A percentile compares a stretch with the other conserved stretches of the same genome.
These are phyloP conservation scores for Leuciscus waleckii DNA, from an alignment of 2,797 vertebrate species.

Conservation along the genomic window DNA sequence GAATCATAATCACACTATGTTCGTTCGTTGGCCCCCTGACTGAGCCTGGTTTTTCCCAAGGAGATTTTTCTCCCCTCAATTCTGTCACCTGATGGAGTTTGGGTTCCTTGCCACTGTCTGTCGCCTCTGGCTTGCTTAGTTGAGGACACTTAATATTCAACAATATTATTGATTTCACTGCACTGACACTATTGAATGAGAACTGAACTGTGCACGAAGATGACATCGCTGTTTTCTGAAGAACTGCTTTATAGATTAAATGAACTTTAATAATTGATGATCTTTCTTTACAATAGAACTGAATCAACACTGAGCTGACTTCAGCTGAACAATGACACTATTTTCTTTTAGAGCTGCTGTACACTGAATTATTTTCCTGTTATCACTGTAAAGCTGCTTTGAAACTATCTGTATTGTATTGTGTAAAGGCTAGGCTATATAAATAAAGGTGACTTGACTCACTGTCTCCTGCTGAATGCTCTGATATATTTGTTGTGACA, in stretches of 20 bases:
- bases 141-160: neutral
- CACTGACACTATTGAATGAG: neutral
- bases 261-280: neutral
- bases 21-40: neutral
- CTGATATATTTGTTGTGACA: constrained; percentile 58
- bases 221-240: neutral
- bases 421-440: neutral
- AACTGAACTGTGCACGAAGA: neutral
- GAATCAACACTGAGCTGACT: neutral
- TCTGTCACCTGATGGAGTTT: neutral
- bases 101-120: neutral
- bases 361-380: neutral
- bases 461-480: neutral
- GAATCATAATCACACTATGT: neutral
- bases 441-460: neutral
- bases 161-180: neutral
- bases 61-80: neutral
- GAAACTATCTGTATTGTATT: no score
- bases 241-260: neutral
- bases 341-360: neutral
- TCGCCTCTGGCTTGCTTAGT: neutral
- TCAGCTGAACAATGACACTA: neutral
- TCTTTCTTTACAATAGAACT: neutral
- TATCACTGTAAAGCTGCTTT: neutral
- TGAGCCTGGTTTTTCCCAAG: neutral